Percentiles rank a stretch among this genome's conserved stretches.
Evolutionary conservation across 2,797 vertebrate species (phyloP).

Genomic region (Salarias fasciatus): DNA sequence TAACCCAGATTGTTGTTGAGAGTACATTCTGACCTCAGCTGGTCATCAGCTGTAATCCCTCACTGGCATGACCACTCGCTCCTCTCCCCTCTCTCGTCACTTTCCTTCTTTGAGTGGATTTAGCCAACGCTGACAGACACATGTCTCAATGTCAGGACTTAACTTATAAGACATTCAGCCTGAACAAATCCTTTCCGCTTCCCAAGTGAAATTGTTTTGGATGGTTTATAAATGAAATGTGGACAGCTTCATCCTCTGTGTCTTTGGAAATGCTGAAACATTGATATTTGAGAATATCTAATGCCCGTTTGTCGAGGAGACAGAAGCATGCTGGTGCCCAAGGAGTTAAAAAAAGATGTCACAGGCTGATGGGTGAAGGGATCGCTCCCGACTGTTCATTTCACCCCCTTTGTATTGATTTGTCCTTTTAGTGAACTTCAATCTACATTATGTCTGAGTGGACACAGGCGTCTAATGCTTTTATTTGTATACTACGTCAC

Average conservation of each 20-base stretch:
- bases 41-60: conserved; percentile 67
- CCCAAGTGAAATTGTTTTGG: conserved; percentile 49
- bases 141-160: conserved; percentile 52
- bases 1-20: conserved; percentile 47
- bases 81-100: conserved; percentile 33
- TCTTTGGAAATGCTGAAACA: conserved; percentile 1
- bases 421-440: conserved; percentile 24
- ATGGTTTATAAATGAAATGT: conserved; percentile 37
- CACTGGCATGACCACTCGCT: conserved; percentile 46
- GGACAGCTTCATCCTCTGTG: conserved; percentile 19
- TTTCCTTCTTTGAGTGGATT: conserved; percentile 68
- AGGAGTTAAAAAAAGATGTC: conserved; percentile 32
- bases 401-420: conserved; percentile 50
- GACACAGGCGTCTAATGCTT: conserved; percentile 18
- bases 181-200: conserved; percentile 54
- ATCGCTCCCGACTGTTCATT: conserved; percentile 29
- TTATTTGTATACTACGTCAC: conserved; percentile 24
- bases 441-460: conserved; percentile 22
- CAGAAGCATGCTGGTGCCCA: conserved; percentile 10
- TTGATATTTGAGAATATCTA: conserved; percentile 25
- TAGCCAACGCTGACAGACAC: conserved; percentile 43
- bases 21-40: conserved; percentile 64
- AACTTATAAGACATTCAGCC: conserved; percentile 65
- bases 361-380: conserved; percentile 17
- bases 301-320: conserved; percentile 10